phyloP scores from a whole-genome alignment of 2,797 vertebrate genomes.

The Cyclopterus lumpus region DNA sequence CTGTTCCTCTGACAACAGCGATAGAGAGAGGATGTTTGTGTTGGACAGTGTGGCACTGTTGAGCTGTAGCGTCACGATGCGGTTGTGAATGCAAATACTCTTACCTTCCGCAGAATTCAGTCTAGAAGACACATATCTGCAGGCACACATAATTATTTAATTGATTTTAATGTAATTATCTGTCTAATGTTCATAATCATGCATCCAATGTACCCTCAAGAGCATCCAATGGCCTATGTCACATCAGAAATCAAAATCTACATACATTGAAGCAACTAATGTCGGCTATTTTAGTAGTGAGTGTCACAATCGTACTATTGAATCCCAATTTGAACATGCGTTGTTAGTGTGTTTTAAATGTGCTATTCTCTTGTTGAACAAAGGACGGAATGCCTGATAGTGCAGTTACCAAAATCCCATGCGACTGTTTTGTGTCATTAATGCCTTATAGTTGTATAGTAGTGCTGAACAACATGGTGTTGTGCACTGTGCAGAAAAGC shows the following conservation, averaged over 20 bases:
- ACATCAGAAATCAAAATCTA: neutral
- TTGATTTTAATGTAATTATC: neutral
- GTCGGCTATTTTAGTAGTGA: neutral
- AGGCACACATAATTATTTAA: neutral
- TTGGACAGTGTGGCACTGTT: constrained; percentile 29
- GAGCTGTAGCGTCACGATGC: constrained; percentile 68
- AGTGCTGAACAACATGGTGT: neutral
- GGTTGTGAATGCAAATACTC: constrained; percentile 47
- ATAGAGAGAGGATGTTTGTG: constrained; percentile 60
- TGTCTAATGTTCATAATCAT: neutral
- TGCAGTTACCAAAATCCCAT: neutral
- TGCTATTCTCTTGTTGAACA: neutral
- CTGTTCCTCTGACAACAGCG: fast-evolving
- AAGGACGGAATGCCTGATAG: neutral
- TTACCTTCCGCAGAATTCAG: constrained; percentile 3
- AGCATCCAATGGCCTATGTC: neutral
- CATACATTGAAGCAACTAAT: neutral
- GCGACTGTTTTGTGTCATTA: neutral
- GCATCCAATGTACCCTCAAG: neutral
- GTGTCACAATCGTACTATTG: neutral
- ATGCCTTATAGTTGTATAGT: neutral
- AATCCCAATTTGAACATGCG: neutral
- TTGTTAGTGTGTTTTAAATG: neutral
- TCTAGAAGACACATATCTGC: neutral
- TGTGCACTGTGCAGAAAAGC: neutral